phyloP scores from a whole-genome alignment of 2,113 vertebrate genomes.

The Anhinga anhinga region DNA sequence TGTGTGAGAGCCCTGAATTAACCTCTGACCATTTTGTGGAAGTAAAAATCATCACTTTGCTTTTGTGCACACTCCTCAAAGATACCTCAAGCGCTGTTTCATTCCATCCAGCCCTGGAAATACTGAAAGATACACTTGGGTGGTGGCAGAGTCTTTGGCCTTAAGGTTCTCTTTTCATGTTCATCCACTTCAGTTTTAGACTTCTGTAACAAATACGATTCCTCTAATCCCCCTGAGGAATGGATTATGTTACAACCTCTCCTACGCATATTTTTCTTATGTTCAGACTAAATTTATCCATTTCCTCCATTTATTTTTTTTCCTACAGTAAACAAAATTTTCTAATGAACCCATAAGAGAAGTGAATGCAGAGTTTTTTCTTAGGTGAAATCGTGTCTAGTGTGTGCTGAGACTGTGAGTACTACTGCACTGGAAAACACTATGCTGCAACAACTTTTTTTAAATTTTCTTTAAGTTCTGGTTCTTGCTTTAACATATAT shows the following conservation, averaged over 20 bases:
- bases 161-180: not conserved
- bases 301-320: not conserved
- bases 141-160: not conserved
- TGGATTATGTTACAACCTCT: not conserved
- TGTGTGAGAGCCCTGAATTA: not conserved
- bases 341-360: not conserved
- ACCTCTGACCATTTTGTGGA: not conserved
- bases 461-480: not conserved
- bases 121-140: not conserved
- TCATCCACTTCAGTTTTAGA: not conserved
- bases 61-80: not conserved
- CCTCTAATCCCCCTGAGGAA: not conserved
- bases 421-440: not conserved
- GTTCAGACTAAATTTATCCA: not conserved
- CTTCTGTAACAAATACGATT: not conserved
- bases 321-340: not conserved
- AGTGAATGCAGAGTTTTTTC: not conserved
- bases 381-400: not conserved
- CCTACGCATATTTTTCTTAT: not conserved
- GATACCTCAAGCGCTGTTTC: not conserved
- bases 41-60: not conserved
- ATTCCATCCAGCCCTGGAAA: not conserved
- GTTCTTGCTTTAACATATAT: not conserved
- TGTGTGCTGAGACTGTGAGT: not conserved
- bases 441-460: not conserved